Evolutionary conservation across 2,113 vertebrate species (phyloP).

Genomic region (Otus sunia): DNA sequence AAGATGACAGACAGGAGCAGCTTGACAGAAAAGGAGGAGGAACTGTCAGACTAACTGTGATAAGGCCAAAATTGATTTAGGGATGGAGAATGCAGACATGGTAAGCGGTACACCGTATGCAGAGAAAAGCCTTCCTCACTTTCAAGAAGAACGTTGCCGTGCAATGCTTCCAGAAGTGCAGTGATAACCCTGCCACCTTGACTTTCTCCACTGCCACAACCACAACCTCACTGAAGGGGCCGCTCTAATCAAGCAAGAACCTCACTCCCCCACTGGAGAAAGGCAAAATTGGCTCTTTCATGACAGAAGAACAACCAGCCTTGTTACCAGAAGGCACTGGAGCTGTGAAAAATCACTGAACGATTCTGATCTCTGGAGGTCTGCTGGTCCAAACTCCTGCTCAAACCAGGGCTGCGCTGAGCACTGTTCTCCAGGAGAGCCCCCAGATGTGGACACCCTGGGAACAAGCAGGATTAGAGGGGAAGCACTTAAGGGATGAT

Average conservation of each 20-base stretch:
- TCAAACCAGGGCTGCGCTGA: background rate
- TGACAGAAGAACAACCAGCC: background rate
- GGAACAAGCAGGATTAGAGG: background rate
- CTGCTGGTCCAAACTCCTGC: background rate
- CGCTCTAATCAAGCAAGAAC: background rate
- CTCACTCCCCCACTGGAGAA: background rate
- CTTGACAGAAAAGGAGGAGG: constrained; percentile 42
- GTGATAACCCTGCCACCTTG: background rate
- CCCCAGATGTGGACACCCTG: background rate
- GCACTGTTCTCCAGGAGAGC: background rate
- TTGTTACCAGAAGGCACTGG: background rate
- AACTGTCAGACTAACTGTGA: constrained; percentile 33
- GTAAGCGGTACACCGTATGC: background rate
- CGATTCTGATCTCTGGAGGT: background rate
- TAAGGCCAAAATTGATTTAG: constrained; percentile 27
- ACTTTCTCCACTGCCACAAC: background rate
- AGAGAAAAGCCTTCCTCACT: background rate
- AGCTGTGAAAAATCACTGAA: background rate
- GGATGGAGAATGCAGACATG: background rate
- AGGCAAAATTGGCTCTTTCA: background rate
- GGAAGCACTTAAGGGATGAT: background rate
- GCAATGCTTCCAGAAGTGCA: background rate
- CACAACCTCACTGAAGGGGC: background rate
- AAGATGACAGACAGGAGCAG: constrained; percentile 49
- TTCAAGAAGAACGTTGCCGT: background rate